phyloP scores from a whole-genome alignment of 2,113 vertebrate genomes.

The Gallinago jamesoni region DNA sequence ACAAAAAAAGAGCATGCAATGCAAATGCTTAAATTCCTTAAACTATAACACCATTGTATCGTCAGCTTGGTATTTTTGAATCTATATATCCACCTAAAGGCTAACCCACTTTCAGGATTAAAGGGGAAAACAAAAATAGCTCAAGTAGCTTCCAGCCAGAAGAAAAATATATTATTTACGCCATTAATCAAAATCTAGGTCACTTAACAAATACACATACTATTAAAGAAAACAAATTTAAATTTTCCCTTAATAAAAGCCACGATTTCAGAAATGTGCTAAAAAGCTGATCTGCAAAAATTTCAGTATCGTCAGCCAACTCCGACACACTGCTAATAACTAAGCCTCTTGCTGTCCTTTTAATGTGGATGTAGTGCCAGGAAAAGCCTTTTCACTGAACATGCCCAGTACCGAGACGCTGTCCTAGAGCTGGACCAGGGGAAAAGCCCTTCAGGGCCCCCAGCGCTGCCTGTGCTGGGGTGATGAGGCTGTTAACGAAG shows the following conservation, averaged over 20 bases:
- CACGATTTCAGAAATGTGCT: background rate
- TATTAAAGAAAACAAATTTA: background rate
- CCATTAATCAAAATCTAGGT: constrained; percentile 55
- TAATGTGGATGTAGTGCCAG: accelerated
- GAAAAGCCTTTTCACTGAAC: background rate
- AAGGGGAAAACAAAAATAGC: constrained; percentile 54
- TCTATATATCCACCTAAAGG: background rate
- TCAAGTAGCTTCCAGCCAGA: background rate
- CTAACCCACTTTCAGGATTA: background rate
- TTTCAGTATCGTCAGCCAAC: background rate
- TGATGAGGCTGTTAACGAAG: too few relatives aligned
- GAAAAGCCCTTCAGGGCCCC: accelerated
- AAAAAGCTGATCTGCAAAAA: background rate
- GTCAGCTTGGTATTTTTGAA: background rate
- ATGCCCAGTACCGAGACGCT: accelerated
- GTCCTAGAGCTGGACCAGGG: background rate
- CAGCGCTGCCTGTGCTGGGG: accelerated
- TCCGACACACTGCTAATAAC: background rate
- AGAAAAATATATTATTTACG: constrained; percentile 15
- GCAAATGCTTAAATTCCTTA: background rate
- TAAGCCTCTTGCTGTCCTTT: background rate
- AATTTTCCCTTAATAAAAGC: background rate
- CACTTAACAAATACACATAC: background rate
- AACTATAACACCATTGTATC: background rate
- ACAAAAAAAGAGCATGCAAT: background rate